These are phyloP conservation scores for Epinephelus cyanopodus DNA, from an alignment of 2,113 vertebrate species.

Conservation along the genomic window DNA sequence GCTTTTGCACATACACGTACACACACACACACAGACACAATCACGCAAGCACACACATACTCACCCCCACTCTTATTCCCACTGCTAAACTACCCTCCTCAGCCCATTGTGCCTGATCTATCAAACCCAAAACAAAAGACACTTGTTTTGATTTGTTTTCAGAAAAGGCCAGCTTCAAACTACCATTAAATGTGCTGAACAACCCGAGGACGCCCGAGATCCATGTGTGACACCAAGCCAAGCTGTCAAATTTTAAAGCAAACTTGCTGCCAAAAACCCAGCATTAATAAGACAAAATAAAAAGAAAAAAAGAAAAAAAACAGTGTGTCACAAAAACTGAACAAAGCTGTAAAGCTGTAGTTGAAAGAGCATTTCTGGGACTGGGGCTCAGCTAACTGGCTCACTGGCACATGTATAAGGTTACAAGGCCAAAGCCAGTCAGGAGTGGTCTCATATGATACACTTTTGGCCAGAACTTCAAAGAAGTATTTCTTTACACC, in stretches of 20 bases:
- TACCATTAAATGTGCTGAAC: constrained; percentile 68
- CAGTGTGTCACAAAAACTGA: constrained; percentile 25
- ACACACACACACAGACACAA: constrained; percentile 29
- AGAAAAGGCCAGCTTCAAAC: constrained; percentile 75
- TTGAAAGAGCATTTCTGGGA: constrained; percentile 22
- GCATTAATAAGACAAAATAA: constrained; percentile 36
- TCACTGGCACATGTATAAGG: constrained; percentile 51
- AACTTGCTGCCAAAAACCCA: constrained; percentile 6
- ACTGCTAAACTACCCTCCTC: constrained; percentile 66
- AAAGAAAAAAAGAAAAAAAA: constrained; percentile 11
- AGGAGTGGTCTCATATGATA: constrained; percentile 60
- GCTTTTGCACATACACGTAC: constrained; percentile 45
- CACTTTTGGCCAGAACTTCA: constrained; percentile 57
- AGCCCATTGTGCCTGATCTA: constrained; percentile 74
- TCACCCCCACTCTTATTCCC: constrained; percentile 61
- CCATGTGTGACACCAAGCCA: constrained; percentile 50
- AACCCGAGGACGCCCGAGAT: constrained; percentile 43
- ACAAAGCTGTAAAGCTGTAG: constrained; percentile 36
- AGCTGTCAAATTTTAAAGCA: constrained; percentile 46
- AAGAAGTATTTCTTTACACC: constrained; percentile 62
- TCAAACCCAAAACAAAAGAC: constrained; percentile 77
- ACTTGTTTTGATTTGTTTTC: constrained; percentile 78
- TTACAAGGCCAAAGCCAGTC: constrained; percentile 61
- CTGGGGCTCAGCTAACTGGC: constrained; percentile 53
- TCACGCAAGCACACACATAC: constrained; percentile 58